Conservation (phyloP, 1,140 invertebrate genomes). For the Lepidostoma basale region DNA sequence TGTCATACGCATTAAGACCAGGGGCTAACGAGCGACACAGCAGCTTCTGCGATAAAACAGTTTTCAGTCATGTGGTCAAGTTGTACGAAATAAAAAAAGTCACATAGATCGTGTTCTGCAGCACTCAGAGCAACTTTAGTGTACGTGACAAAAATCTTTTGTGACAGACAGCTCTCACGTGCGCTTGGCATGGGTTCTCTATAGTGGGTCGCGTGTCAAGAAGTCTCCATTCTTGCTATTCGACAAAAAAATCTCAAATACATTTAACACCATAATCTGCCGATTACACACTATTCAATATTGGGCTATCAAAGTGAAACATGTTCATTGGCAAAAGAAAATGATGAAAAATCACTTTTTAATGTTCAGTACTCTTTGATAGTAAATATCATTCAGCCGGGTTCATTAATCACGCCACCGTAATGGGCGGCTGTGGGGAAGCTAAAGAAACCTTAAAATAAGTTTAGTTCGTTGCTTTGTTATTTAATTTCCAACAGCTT, state of each 20-base stretch:
- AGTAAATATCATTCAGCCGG: neutral
- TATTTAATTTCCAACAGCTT: conserved; percentile 8
- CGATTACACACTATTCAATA: neutral
- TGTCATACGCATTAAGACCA: no score
- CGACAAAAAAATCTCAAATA: neutral
- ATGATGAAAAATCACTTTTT: conserved; percentile 18
- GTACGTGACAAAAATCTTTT: no score
- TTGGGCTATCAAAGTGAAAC: neutral
- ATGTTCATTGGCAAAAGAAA: conserved; percentile 8
- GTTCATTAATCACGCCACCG: conserved; percentile 6
- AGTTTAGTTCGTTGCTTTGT: neutral
- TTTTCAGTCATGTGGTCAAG: no score
- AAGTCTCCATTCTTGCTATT: neutral
- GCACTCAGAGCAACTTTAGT: no score
- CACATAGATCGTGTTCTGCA: no score
- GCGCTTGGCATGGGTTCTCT: neutral
- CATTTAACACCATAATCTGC: neutral
- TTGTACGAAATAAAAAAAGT: no score
- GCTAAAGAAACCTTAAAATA: neutral
- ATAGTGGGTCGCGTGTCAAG: neutral
- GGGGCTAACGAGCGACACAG: no score
- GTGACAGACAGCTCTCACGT: neutral
- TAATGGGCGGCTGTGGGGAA: neutral
- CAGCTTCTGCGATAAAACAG: no score
- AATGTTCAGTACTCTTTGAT: conserved; percentile 1